Evolutionary conservation across 2,797 vertebrate genomes (phyloP), one percentile per base, ranked within the genome.

Genomic region (Pempheris klunzingeri): DNA sequence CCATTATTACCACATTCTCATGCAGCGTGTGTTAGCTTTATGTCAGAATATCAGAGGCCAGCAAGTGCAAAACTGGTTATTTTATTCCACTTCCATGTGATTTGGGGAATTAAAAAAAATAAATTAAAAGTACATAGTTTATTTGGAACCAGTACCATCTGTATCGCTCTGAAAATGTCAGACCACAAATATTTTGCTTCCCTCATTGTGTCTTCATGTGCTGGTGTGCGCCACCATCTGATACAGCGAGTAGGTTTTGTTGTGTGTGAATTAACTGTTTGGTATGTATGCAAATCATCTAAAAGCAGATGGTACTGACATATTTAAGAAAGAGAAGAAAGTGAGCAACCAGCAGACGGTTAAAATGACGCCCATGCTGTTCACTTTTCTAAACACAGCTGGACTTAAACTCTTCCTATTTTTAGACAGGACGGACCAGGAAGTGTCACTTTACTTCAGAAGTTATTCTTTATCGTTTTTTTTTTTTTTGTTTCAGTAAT

Each of bases 91-190:
- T 20, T 59, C 43, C 18, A 49, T 15, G 20, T 32, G n/a, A 15
- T 43, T 68, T 18, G 22, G 5, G 30, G 8, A 44, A 26, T 22
- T 15, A 18, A 22, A 62, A 55, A 49, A 24, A 1, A 55, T 30
- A 7, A 28, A 46, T 50, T 71, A 59, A 50, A 20, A 60, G 43
- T 30, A 39, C 39, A 20, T 49, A 52, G 22, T 70, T 66, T 11
- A n/a, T 54, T 54, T 54, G 2, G 55, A n/a, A 52, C n/a, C 15
- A 20, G 13, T 13, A 22, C 52, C 41, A 26, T 58, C 17, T 28
- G 54, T 15, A 1, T 14, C 13, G 11, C 8, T 9, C 10, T 55
- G 14, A 12, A n/a, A 7, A 57, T 30, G 30, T 46, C n/a, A 15
- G 30, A 11, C 10, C 20, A n/a, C 26, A 55, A 34, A 34, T 46